phyloP scores from a whole-genome alignment of 2,113 vertebrate genomes.

The Zosterops lateralis region DNA sequence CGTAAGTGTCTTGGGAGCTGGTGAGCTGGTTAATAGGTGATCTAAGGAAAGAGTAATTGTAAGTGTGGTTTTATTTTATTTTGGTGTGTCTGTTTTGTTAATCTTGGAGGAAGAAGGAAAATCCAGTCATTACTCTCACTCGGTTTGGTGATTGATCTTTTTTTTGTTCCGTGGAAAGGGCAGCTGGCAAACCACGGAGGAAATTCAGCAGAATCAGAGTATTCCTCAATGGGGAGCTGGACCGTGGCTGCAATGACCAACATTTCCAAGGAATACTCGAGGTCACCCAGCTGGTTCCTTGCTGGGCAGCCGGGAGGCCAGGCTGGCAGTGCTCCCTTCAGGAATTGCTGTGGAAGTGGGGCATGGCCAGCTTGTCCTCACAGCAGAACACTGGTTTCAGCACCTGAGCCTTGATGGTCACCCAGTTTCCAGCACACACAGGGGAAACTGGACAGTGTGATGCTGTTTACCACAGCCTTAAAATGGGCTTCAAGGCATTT shows the following conservation, averaged over 20 bases:
- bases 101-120: conserved; percentile 2
- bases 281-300: background rate
- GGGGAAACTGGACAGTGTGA: background rate
- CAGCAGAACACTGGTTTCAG: background rate
- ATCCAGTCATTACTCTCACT: background rate
- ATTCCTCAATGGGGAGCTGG: background rate
- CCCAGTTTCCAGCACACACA: background rate
- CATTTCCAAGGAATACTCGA: background rate
- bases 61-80: conserved; percentile 1
- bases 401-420: background rate
- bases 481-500: background rate
- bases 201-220: background rate
- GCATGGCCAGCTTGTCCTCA: background rate
- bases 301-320: background rate
- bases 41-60: background rate
- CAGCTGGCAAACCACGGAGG: background rate
- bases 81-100: background rate
- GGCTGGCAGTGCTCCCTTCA: background rate
- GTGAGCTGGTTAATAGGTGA: background rate
- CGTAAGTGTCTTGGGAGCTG: background rate
- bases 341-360: background rate
- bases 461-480: background rate
- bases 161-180: background rate
- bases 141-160: background rate
- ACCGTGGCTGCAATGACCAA: background rate